A percentile compares a stretch with the other conserved stretches of the same genome.
Conservation (phyloP, 1,140 invertebrate genomes). For the Drosophila triauraria region DNA sequence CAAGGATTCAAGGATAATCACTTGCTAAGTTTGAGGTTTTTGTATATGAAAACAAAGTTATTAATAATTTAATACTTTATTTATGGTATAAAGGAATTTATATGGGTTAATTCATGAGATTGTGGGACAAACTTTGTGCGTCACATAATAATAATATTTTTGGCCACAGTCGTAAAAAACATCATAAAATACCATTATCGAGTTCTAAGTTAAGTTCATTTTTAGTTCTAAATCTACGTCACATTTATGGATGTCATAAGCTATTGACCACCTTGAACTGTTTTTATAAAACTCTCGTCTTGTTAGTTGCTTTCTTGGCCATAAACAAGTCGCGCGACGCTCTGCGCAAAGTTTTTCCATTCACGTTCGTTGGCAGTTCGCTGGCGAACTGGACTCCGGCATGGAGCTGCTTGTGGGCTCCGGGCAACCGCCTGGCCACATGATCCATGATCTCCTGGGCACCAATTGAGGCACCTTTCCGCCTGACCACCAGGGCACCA, state of each 20-base stretch:
- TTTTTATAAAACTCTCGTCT: neutral
- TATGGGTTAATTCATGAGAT: too few species aligned
- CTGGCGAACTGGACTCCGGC: constrained; percentile 4
- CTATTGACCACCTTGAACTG: neutral
- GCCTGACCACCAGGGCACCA: neutral
- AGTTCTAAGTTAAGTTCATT: neutral
- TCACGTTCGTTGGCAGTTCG: constrained; percentile 7
- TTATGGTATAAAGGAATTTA: too few species aligned
- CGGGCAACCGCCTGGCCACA: constrained; percentile 3
- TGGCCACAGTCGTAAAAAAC: too few species aligned
- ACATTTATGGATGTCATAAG: neutral
- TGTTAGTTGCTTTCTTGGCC: too few species aligned
- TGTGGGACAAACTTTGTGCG: too few species aligned
- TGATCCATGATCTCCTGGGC: neutral
- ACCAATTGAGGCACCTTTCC: neutral
- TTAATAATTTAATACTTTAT: too few species aligned
- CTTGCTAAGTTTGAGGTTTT: neutral
- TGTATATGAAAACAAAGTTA: too few species aligned
- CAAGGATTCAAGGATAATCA: constrained; percentile 10
- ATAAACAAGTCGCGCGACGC: neutral
- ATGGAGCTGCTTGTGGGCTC: constrained; percentile 12
- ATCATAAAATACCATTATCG: too few species aligned
- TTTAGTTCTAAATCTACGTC: neutral
- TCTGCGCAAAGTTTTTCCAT: neutral
- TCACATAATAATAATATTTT: too few species aligned